Base-by-base conservation (phyloP, 2,113 vertebrate genomes). In the Ursus arctos region DNA sequence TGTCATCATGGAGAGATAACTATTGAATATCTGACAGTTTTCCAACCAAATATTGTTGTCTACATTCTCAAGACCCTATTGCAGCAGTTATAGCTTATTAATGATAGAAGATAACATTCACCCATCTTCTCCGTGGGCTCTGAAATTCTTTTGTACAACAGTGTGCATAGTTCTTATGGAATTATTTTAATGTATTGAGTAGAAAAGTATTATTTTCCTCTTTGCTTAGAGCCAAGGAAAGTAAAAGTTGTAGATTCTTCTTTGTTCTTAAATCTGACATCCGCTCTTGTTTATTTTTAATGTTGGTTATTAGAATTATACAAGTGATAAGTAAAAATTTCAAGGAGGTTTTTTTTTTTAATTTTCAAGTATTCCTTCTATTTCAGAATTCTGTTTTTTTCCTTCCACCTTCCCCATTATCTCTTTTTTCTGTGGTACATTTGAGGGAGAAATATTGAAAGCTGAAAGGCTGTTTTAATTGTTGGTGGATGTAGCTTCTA, bases 291-390 rank as follows among this genome's bases (percentile, higher is more conserved):
- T 86, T 71, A 65, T 74, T 81, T 88, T 51, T 36, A 96, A 81
- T 89, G 28, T 90, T 96, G 51, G 53, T 90, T 76, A 61, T 63
- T 95, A 26, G 26, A 83, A 95, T 63, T 59, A 77, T n/a, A 18
- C 12, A 82, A 59, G 11, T 4, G 71, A 65, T 77, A 12, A 81
- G n/a, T 43, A 86, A 67, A 85, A 36, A 26, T 18, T 69, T 96
- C 24, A 86, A 67, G 7, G 55, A 85, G 51, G 16, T 36, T 77
- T 43, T 24, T 36, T 24, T 65, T 57, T 53, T 55, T 9, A 31
- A 24, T 61, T 92, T 82, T 26, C 31, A 77, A 81, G 21, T 74
- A n/a, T 47, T 28, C 18, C 57, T 87, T 77, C 63, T 71, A 40
- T n/a, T 86, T 69, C 69, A 67, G n/a, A 86, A 79, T 65, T 91